Evolutionary conservation across 2,113 vertebrate genomes (phyloP), one percentile per base, ranked within the genome.

Genomic region (Sakesphorus luctuosus): DNA sequence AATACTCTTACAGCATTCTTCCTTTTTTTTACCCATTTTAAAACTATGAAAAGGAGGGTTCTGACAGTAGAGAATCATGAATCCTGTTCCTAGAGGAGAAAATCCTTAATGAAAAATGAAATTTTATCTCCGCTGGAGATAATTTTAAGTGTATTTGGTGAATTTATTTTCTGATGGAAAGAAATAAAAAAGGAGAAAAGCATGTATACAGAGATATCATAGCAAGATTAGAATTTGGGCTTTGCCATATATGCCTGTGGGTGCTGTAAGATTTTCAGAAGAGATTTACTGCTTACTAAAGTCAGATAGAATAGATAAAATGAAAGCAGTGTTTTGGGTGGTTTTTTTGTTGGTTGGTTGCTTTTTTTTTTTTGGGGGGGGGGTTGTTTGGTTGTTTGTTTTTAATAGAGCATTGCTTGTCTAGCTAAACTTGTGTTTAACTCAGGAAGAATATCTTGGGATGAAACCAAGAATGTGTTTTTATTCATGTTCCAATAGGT

Each of bases 161-260:
- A 77, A 83, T 92, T 96, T 50, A 31, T 91, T 96, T 96, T 94
- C 46, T 82, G 6, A 33, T 87, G 36, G 18, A 90, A 90, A 96
- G 15, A 95, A 96, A 94, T 81, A 77, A 43, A 71, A 80, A 52
- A 72, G 5, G 44, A 82, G 10, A 36, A 85, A 94, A 93, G 3
- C 7, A 18, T 14, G 31, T 56, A 21, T 23, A 46, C 2, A 2
- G 31, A 80, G 55, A 58, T 76, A 35, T 55, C 62, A 92, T 3
- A 55, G 11, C 33, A 94, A 87, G 78, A 79, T 69, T 73, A 35
- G 28, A 74, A 82, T 85, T 73, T 86, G 9, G 2, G 23, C 89
- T 96, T 95, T 95, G 43, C 18, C 2, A 6, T 53, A 94, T 92
- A 52, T 86, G 25, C 9, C 67, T 87, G 9, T 90, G 61, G 1